Percentiles rank a stretch among this genome's conserved stretches.
These are phyloP conservation scores for Teleogryllus occipitalis DNA, from an alignment of 1,140 invertebrate genomes.

Conservation along the genomic window DNA sequence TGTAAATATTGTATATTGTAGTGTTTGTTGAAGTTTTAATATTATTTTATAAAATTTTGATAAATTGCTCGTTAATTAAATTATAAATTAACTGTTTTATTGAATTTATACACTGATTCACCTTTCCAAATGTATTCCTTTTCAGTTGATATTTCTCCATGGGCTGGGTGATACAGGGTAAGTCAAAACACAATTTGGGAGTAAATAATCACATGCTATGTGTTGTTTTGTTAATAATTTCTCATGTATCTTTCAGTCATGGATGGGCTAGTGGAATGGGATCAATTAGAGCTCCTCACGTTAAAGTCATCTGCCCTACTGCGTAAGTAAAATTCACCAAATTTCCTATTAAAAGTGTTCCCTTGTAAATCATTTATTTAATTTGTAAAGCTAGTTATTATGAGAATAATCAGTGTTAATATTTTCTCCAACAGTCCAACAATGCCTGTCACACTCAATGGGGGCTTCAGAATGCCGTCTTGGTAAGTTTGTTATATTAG, in stretches of 20 bases:
- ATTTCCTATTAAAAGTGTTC: constrained; percentile 12
- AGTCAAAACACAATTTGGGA: constrained; percentile 26
- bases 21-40: background rate
- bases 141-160: constrained; percentile 61
- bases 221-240: constrained; percentile 16
- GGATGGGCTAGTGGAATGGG: constrained; percentile 85
- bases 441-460: constrained; percentile 88
- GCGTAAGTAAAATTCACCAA: constrained; percentile 52
- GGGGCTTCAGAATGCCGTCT: constrained; percentile 87
- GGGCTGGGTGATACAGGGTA: constrained; percentile 61
- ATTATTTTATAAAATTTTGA: constrained; percentile 7
- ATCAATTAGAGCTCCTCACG: constrained; percentile 65
- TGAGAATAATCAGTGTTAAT: background rate
- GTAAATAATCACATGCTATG: constrained; percentile 13
- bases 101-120: constrained; percentile 2
- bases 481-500: constrained; percentile 49
- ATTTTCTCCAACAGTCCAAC: constrained; percentile 49
- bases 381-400: background rate
- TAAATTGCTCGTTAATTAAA: background rate
- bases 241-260: constrained; percentile 54
- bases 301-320: constrained; percentile 92
- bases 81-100: constrained; percentile 9
- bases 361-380: background rate
- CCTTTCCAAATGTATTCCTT: constrained; percentile 30
- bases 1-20: background rate